Base-by-base conservation (phyloP, 2,888 invertebrate species). In the Rutpela maculata region DNA sequence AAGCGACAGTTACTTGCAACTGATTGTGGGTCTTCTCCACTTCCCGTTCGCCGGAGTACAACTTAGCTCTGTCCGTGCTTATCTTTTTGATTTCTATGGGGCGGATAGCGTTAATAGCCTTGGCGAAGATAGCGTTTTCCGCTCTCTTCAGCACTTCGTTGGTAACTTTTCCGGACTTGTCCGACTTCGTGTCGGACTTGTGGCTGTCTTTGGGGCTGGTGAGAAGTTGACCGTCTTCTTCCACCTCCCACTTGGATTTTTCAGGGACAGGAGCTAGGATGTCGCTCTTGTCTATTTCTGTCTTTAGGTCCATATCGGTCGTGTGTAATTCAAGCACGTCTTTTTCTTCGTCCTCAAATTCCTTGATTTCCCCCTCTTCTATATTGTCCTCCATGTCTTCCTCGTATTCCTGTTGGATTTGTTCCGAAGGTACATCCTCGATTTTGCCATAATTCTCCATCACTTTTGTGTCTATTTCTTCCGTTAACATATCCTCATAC, bases 91-190 rank as follows among this genome's bases (percentile, higher is more conserved):
- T 94, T 90, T 95, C 95, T 55, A 85, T 88, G 0, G 95, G 95
- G 76, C 95, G 91, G 63, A 95, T 93, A 0, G 96, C 95, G 86
- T 95, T 96, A 60, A 96, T 95, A 0, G 96, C 96, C 89, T 97
- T 96, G 59, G 97, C 95, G 88, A 97, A 96, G 84, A 98, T 95
- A 0, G 96, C 97, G 88, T 97, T 97, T 90, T 98, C 97, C 1
- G 98, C 97, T 82, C 97, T 92, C 87, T 97, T 97, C 68, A 98
- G 91, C 5, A 98, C 96, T 89, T 97, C 97, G 19, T 95, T 95
- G 0, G 97, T 97, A 0, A 94, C 94, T 90, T 95, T 95, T 74
- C 92, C 92, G 9, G 91, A 90, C 83, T 92, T 92, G 82, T 92
- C 92, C 15, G 80, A 78, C 80, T 88, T 88, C 0, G 81, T 70